These are phyloP conservation scores for Ophraella communa DNA, from an alignment of 2,888 invertebrate species.

Conservation along the genomic window DNA sequence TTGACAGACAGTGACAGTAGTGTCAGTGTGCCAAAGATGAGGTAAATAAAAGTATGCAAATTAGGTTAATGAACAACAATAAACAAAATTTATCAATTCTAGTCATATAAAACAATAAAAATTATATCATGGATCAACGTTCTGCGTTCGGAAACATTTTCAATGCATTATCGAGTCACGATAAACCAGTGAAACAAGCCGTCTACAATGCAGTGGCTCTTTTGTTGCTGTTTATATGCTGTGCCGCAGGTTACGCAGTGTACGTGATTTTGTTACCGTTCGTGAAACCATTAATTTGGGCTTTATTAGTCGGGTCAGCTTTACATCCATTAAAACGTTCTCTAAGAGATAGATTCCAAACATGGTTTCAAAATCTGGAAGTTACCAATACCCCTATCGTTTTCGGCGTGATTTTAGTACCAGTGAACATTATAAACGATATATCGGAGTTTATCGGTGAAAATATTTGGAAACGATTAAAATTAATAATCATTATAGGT, in stretches of 20 bases:
- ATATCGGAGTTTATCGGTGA: constrained; percentile 77
- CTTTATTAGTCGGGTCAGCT: constrained; percentile 93
- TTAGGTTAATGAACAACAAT: neutral
- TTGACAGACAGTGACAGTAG: neutral
- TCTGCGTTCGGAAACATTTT: constrained; percentile 74
- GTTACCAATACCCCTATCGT: constrained; percentile 72
- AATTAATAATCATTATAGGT: constrained; percentile 63
- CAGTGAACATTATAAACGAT: constrained; percentile 77
- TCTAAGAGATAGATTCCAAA: constrained; percentile 75
- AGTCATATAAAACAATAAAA: constrained; percentile 5
- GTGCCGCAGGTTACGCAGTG: constrained; percentile 76
- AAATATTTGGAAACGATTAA: constrained; percentile 72
- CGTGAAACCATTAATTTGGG: constrained; percentile 94
- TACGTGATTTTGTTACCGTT: constrained; percentile 90
- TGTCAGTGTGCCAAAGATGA: neutral
- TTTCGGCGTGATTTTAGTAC: constrained; percentile 67
- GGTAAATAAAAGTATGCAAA: neutral
- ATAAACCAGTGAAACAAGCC: constrained; percentile 91
- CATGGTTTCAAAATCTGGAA: constrained; percentile 79
- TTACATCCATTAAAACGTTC: constrained; percentile 93
- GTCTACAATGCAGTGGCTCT: constrained; percentile 88
- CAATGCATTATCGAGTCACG: constrained; percentile 75
- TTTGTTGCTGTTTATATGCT: constrained; percentile 72
- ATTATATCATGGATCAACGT: constrained; percentile 54
- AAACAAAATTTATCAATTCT: constrained; percentile 14